Evolutionary conservation across 1,140 invertebrate genomes (phyloP), one percentile per base, ranked within the genome.

Genomic region (Dendroctonus ponderosae): DNA sequence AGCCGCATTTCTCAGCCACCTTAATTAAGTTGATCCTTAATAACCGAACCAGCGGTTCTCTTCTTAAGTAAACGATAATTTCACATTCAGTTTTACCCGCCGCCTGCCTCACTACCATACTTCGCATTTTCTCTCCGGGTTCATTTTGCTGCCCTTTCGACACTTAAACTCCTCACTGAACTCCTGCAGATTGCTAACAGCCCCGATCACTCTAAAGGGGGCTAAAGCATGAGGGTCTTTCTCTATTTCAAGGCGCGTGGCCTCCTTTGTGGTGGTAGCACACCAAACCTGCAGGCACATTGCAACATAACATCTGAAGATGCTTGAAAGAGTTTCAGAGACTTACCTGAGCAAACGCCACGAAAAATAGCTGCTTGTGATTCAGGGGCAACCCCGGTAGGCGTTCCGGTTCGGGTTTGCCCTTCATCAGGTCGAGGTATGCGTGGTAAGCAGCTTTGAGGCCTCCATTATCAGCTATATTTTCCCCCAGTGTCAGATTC

Each of bases 401-500:
- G 8, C 86, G 82, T 38, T 84, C 74, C 53, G 88, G 84, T 58
- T 78, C 73, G 0, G 73, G 63, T 66, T 74, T 66, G 26, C 66
- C 64, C 48, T 74, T 71, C 66, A 71, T 75, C 11, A 73, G 66
- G 37, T 72, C 68, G 44, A 90, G 70, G 74, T 95, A 97, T 3
- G 94, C 94, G 81, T 94, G 88, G 78, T 89, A 96, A 0, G 94
- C 91, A 0, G 93, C 93, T 75, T 95, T 93, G 0, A 97, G 79
- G 0, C 94, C 94, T 5, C 94, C 94, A 80, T 97, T 97, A 75
- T 97, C 94, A 0, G 94, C 94, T 62, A 97, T 96, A 75, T 96
- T 97, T 78, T 96, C 94, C 49, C 90, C 90, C 67, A 91, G 73
- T 0, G 89, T 92, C 75, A 89, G 88, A 72, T 90, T 91, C 40